phyloP scores from a whole-genome alignment of 1,140 invertebrate genomes.

The Cydia strobilella region DNA sequence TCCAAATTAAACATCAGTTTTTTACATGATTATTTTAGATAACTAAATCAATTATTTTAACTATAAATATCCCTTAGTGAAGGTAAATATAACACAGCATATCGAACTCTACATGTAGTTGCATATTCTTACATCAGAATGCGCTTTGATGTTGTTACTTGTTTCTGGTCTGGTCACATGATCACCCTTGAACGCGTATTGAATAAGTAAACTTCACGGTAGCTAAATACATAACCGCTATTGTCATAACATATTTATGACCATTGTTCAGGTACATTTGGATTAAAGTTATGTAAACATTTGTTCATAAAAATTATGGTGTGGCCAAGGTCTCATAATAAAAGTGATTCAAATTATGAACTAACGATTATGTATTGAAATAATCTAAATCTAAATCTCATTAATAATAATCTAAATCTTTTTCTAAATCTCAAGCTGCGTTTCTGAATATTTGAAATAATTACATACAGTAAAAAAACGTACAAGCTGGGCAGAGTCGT shows the following conservation, averaged over 20 bases:
- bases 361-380: background rate
- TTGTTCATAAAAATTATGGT: background rate
- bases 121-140: conserved; percentile 9
- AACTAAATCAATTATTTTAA: background rate
- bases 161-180: conserved; percentile 1
- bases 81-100: background rate
- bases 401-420: too few species aligned
- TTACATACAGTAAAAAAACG: too few species aligned
- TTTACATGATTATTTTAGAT: background rate
- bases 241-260: conserved; percentile 7
- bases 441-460: too few species aligned
- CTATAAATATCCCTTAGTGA: background rate
- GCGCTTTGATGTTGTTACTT: background rate
- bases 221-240: conserved; percentile 23
- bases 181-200: conserved; percentile 1
- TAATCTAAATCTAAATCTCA: too few species aligned
- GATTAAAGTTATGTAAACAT: conserved; percentile 22
- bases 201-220: conserved; percentile 13
- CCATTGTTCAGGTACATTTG: conserved; percentile 21
- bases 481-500: too few species aligned
- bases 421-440: too few species aligned
- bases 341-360: background rate
- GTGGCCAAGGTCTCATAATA: background rate
- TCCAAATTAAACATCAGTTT: background rate
- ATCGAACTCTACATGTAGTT: background rate